Conservation (phyloP, 92 coral and sea anemone species). For the Heteractis magnifica region DNA sequence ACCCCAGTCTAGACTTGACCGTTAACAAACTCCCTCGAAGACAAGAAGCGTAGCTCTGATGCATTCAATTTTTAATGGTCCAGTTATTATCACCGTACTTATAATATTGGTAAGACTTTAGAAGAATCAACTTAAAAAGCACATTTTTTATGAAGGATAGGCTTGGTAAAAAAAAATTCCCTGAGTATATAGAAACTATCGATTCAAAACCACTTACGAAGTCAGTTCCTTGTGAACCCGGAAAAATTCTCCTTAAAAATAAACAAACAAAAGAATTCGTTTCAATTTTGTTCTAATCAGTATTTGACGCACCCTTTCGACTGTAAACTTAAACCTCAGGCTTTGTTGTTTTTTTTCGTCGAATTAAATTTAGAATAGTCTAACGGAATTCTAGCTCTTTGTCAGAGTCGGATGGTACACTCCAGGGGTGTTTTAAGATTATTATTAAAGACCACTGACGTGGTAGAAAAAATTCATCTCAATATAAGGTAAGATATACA, state of each 20-base stretch:
- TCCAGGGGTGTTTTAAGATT: not conserved
- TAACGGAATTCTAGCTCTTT: not conserved
- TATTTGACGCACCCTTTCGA: not conserved
- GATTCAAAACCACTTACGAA: not conserved
- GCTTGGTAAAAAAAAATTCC: too few relatives aligned
- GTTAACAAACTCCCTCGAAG: too few relatives aligned
- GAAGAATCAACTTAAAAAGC: too few relatives aligned
- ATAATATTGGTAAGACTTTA: too few relatives aligned
- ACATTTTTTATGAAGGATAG: too few relatives aligned
- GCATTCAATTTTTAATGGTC: too few relatives aligned
- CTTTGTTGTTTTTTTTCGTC: not conserved
- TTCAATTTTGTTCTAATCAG: not conserved
- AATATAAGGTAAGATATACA: not conserved
- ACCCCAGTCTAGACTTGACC: too few relatives aligned
- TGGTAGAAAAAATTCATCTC: not conserved
- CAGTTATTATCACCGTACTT: too few relatives aligned
- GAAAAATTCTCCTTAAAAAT: not conserved
- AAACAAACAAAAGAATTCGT: not conserved
- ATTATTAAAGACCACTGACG: not conserved
- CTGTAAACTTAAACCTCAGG: not conserved
- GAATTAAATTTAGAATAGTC: not conserved
- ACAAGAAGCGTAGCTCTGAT: too few relatives aligned
- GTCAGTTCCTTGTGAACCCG: not conserved
- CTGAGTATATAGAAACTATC: too few relatives aligned
- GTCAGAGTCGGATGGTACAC: not conserved